Base-by-base conservation (phyloP, 2,113 vertebrate genomes). In the Scophthalmus maximus region DNA sequence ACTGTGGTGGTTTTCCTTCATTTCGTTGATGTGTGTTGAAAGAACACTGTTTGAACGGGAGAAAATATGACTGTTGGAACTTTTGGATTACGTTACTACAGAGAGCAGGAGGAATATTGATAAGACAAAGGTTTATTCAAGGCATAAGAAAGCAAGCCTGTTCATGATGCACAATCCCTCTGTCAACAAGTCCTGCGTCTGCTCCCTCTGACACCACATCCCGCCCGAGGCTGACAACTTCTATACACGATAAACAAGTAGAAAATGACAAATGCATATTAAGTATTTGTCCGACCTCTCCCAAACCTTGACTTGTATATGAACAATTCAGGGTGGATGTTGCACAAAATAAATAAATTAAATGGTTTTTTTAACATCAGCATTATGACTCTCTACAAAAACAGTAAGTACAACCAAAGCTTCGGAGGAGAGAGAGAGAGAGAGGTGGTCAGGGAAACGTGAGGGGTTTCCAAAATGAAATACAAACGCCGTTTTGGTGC, bases 1-100 rank as follows among this genome's bases (percentile, higher is more conserved):
- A 92, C 91, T 78, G 88, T 91, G 87, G 89, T 91, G 87, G 88
- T 90, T 90, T 94, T 97, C 95, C 95, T 98, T 96, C 96, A 92
- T 96, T 95, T 95, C 88, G 92, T 92, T 92, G 92, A 90, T 94
- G 95, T 69, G 81, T 89, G 74, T 65, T 95, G 94, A 94, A 95
- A 87, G 93, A 98, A 98, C 95, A 97, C 95, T 97, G 95, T 95
- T 95, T 91, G 94, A 94, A 94, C 42, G 94, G 87, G 90, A 92
- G 66, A 89, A 93, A 85, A 74, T 81, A 71, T 87, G 87, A 92
- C 76, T 72, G 66, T 76, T 60, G 78, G n/a, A 67, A 71, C 78
- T 81, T 18, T 67, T 77, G 77, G 88, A 86, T 66, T 84, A 77
- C 63, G 61, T 88, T 77, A 75, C 84, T 83, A 89, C 77, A 76